A percentile compares a stretch with the other conserved stretches of the same genome.
Conservation (phyloP, 2,113 vertebrate species). For the Tragelaphus buxtoni region DNA sequence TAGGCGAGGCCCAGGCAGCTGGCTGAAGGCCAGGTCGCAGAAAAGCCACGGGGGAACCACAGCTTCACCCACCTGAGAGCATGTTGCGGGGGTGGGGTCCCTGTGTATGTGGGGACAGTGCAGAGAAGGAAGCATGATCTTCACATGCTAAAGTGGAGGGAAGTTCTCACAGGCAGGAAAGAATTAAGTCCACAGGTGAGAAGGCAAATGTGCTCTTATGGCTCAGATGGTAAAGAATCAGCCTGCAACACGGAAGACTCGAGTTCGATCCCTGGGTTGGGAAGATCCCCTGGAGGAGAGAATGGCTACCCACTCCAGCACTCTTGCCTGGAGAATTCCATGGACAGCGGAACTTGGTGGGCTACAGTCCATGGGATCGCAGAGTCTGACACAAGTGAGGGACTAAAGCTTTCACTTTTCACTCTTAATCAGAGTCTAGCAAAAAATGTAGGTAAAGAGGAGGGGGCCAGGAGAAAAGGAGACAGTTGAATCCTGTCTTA, state of each 20-base stretch:
- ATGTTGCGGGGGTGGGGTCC: background rate
- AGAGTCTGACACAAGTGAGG: background rate
- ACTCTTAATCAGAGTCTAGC: background rate
- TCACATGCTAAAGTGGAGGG: background rate
- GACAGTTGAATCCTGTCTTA: background rate
- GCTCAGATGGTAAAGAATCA: background rate
- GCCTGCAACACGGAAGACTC: fast-evolving
- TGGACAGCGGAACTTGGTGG: background rate
- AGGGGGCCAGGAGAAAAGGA: background rate
- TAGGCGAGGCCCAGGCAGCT: fast-evolving
- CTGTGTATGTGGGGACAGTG: background rate
- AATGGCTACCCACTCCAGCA: background rate
- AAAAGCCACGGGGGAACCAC: fast-evolving
- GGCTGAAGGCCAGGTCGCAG: background rate
- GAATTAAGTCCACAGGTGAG: background rate
- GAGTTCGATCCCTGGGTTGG: background rate
- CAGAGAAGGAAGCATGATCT: background rate
- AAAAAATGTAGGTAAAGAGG: background rate
- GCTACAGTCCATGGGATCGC: background rate
- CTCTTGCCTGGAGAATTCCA: background rate
- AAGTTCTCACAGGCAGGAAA: background rate
- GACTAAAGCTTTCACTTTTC: background rate
- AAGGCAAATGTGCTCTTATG: background rate
- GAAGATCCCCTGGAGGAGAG: background rate
- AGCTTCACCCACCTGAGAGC: background rate